Percentiles rank a stretch among this genome's conserved stretches.
Conservation (phyloP, 2,888 invertebrate genomes). For the Dolomedes plantarius region DNA sequence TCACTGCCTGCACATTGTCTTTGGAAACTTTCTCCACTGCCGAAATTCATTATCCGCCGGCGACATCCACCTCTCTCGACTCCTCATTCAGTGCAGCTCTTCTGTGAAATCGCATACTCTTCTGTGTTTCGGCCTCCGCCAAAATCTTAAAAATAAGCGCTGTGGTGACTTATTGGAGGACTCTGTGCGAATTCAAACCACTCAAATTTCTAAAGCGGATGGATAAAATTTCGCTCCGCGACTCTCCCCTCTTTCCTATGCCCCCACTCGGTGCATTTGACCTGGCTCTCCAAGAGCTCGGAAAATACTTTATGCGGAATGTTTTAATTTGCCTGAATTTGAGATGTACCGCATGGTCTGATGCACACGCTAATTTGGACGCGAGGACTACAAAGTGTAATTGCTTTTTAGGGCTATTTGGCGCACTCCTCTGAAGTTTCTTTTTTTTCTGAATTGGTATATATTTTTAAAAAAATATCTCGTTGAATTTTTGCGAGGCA, state of each 20-base stretch:
- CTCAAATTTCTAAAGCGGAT: slow-evolving; percentile 6
- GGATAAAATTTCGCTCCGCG: slow-evolving; percentile 3
- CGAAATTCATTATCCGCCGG: neutral
- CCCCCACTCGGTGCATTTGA: slow-evolving; percentile 26
- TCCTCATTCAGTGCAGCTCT: neutral
- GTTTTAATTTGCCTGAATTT: slow-evolving; percentile 68
- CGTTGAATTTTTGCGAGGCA: too few species aligned
- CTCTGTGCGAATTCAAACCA: neutral
- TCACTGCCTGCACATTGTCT: neutral
- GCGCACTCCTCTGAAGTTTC: slow-evolving; percentile 27
- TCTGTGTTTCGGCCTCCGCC: neutral
- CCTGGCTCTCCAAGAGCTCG: slow-evolving; percentile 43
- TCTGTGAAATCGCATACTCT: neutral
- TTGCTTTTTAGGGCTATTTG: slow-evolving; percentile 72
- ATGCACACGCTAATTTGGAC: slow-evolving; percentile 66
- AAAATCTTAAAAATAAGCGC: neutral
- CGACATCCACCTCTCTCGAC: neutral
- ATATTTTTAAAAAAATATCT: too few species aligned
- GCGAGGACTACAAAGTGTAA: slow-evolving; percentile 32
- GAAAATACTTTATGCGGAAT: slow-evolving; percentile 64
- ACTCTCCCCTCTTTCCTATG: neutral
- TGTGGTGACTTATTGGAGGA: slow-evolving; percentile 8
- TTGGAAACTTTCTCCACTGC: neutral
- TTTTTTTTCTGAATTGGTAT: too few species aligned
- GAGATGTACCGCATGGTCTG: slow-evolving; percentile 27